Base-by-base conservation (phyloP, 1,140 invertebrate species). In the Rhopalosiphum maidis region DNA sequence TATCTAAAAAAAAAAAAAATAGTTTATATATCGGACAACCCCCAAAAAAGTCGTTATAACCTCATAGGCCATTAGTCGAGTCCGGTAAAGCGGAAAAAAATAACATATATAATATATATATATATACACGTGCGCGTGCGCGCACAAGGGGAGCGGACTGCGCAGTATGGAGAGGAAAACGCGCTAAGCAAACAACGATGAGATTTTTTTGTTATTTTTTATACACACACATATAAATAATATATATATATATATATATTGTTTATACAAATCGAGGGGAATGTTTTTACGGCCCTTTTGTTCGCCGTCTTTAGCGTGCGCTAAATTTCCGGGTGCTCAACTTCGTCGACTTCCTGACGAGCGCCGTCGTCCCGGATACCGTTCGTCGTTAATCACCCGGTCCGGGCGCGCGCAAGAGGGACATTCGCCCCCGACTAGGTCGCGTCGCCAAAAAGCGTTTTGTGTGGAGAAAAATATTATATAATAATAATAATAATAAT, bases 301-400 rank as follows among this genome's bases (percentile, higher is more conserved):
- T 93, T 85, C 91, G 91, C 82, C 91, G 77, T 93, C 91, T 93
- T 93, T 93, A 93, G 91, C 91, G 91, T 54, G 68, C 68, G 91
- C 91, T 93, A 93, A 93, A 93, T 93, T 93, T 93, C 91, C 91
- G 91, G 91, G 91, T 93, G 91, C 91, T 93, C 91, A 48, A 93
- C 91, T 93, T 93, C 91, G 68, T 93, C 91, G 91, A 93, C 91
- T 93, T 93, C 91, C 91, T 93, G 91, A 93, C 91, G 91, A 85
- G 43, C 91, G 91, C 35, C 91, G 68, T 83, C 68, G 77, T 85
- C 82, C 91, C 91, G 91, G 91, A 93, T 93, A 93, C 91, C 91
- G 91, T 93, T 86, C 41, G 82, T 93, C 91, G 91, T 93, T 93
- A 83, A 93, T 93, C 91, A 93, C 91, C 41, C 77, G 77, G 68